phyloP scores from a whole-genome alignment of 2,113 vertebrate species.

The Elachura formosa region DNA sequence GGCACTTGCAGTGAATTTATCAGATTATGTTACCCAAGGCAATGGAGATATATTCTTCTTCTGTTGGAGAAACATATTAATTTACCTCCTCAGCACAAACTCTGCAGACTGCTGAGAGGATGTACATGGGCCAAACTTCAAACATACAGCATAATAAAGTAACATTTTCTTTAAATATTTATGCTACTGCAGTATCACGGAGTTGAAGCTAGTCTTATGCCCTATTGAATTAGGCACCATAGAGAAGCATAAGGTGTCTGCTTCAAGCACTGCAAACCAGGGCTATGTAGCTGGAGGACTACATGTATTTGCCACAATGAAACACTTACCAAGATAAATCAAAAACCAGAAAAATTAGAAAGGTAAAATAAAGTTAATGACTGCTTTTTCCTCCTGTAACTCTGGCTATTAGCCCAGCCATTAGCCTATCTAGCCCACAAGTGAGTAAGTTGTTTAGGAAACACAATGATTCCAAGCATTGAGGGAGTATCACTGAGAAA shows the following conservation, averaged over 20 bases:
- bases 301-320: background rate
- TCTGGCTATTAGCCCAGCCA: constrained; percentile 4
- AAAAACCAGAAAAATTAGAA: background rate
- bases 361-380: background rate
- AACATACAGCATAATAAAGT: background rate
- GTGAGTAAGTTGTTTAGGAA: background rate
- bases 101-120: background rate
- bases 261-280: background rate
- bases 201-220: background rate
- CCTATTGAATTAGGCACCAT: background rate
- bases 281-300: background rate
- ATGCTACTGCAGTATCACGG: background rate
- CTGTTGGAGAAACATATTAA: background rate
- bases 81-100: background rate
- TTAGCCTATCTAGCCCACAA: background rate
- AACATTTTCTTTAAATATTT: background rate
- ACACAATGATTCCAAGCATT: background rate
- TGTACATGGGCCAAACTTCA: background rate
- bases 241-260: background rate
- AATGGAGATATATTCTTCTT: background rate
- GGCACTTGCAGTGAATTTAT: background rate
- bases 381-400: background rate
- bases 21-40: background rate
- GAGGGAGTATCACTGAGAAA: background rate
- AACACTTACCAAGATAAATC: background rate